Evolutionary conservation across 2,113 vertebrate species (phyloP).

Genomic region (Vulpes vulpes): DNA sequence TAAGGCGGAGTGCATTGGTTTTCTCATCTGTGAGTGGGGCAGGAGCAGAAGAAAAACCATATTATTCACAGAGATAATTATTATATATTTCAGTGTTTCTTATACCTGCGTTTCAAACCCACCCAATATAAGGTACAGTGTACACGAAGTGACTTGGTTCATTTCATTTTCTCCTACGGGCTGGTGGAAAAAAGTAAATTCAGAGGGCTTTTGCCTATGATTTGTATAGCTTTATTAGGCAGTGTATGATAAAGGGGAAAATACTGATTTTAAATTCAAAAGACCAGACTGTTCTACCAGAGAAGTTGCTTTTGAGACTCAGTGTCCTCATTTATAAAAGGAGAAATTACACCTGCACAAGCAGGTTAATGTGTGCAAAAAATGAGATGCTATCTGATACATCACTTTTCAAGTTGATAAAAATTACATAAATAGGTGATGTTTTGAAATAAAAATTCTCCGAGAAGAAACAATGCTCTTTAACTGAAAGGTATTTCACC

Average conservation of each 20-base stretch:
- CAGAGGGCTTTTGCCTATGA: background rate
- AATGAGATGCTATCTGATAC: background rate
- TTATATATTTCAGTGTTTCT: background rate
- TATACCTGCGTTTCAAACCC: background rate
- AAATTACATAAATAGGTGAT: background rate
- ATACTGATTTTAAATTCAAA: slow-evolving; percentile 13
- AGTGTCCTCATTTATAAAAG: background rate
- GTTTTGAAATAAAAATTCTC: slow-evolving; percentile 1
- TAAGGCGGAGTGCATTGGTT: background rate
- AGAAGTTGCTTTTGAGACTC: background rate
- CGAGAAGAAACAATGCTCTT: background rate
- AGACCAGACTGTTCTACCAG: background rate
- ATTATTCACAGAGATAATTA: background rate
- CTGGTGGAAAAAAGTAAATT: background rate
- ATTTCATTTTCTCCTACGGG: background rate
- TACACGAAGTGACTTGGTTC: background rate
- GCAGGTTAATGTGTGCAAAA: background rate
- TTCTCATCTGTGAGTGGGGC: background rate
- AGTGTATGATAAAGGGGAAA: background rate
- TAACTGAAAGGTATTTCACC: background rate
- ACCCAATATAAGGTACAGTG: background rate
- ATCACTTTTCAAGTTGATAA: background rate
- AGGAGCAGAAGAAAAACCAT: background rate
- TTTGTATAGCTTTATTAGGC: background rate
- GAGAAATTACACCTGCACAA: background rate